Evolutionary conservation across 1,140 invertebrate genomes (phyloP).

Genomic region (Tetramorium simillimum): DNA sequence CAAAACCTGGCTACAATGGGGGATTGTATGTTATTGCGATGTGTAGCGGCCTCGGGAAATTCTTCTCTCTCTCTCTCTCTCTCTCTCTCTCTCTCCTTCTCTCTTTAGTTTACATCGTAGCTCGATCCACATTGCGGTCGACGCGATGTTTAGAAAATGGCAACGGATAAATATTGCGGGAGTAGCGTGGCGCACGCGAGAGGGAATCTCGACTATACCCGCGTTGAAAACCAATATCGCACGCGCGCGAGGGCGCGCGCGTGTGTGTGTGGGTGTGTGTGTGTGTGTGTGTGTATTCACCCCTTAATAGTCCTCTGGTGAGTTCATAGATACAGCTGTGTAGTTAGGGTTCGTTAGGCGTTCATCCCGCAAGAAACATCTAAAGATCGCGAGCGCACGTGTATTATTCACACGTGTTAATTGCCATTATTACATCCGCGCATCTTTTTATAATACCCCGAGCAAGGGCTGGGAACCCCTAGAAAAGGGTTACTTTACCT

Average conservation of each 20-base stretch:
- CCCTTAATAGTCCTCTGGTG: conserved; percentile 26
- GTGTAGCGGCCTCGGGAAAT: background rate
- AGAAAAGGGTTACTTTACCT: background rate
- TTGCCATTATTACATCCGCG: background rate
- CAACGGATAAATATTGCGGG: conserved; percentile 40
- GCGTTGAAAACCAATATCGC: conserved; percentile 40
- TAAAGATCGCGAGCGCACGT: background rate
- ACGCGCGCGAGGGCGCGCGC: background rate
- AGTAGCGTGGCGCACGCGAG: background rate
- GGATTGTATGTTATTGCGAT: conserved; percentile 30
- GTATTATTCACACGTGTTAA: conserved; percentile 16
- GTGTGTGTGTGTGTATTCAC: background rate
- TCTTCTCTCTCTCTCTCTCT: background rate
- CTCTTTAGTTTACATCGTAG: conserved; percentile 1
- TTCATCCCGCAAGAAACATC: background rate
- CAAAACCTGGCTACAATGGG: background rate
- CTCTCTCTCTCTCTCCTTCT: background rate
- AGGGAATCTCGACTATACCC: background rate
- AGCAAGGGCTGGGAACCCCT: too few relatives aligned
- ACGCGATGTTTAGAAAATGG: conserved; percentile 38
- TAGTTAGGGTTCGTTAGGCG: conserved; percentile 17
- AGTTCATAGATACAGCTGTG: conserved; percentile 1
- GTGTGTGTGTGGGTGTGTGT: background rate
- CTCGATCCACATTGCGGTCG: conserved; percentile 22
- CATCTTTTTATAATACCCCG: background rate